A percentile compares a stretch with the other conserved stretches of the same genome.
These are phyloP conservation scores for Caenorhabditis panamensis DNA, from an alignment of 2,888 invertebrate genomes.

Conservation along the genomic window DNA sequence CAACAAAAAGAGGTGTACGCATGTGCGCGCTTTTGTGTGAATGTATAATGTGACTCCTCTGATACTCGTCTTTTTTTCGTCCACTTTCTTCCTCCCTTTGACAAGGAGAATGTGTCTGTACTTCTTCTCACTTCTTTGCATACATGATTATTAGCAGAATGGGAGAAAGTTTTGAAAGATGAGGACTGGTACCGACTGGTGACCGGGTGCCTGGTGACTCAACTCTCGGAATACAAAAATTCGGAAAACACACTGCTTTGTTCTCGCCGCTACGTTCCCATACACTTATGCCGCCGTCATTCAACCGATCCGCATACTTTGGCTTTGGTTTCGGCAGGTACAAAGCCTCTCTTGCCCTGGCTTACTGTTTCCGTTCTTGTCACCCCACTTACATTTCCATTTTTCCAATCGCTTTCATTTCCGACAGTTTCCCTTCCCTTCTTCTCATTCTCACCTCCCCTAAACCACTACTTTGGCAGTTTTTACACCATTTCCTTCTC, in stretches of 20 bases:
- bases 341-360: neutral
- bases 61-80: constrained; percentile 37
- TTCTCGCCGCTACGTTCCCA: neutral
- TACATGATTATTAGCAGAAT: neutral
- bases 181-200: neutral
- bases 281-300: neutral
- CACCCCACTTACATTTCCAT: neutral
- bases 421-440: constrained; percentile 5
- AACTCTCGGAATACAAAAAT: neutral
- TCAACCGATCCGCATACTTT: neutral
- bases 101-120: constrained; percentile 6
- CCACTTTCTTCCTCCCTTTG: constrained; percentile 16
- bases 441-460: neutral
- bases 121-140: constrained; percentile 11
- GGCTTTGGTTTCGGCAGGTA: no score
- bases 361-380: neutral
- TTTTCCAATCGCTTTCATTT: neutral
- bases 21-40: constrained; percentile 51
- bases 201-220: no score
- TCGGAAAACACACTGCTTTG: neutral
- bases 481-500: neutral
- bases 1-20: constrained; percentile 41
- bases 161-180: neutral
- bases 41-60: constrained; percentile 54
- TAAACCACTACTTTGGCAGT: neutral